These are phyloP conservation scores for Ciona savignyi DNA, from an alignment of 23 tunicate species.

Conservation along the genomic window DNA sequence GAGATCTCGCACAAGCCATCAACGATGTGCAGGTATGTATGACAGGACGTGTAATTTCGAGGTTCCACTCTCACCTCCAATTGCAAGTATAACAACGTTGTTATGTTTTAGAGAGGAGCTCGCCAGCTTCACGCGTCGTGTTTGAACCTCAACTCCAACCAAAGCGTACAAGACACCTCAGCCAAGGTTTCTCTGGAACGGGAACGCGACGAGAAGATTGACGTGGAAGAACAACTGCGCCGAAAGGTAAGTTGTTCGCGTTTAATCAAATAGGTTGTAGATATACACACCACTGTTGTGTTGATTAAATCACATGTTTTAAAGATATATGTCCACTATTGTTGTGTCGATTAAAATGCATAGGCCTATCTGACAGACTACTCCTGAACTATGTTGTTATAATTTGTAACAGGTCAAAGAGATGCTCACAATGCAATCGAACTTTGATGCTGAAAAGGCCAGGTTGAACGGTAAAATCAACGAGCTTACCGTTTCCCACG, in stretches of 20 bases:
- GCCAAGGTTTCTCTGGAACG: constrained; percentile 87
- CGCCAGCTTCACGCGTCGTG: constrained; percentile 95
- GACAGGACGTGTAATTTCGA: neutral
- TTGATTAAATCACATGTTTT: too few species aligned
- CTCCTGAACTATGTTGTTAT: neutral
- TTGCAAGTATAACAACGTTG: too few species aligned
- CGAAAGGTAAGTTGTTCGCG: constrained; percentile 46
- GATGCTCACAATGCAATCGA: constrained; percentile 86
- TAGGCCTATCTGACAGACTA: neutral
- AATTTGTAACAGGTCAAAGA: constrained; percentile 60
- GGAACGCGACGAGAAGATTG: constrained; percentile 67
- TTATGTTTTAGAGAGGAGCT: constrained; percentile 88
- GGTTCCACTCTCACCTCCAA: too few species aligned
- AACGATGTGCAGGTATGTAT: constrained; percentile 82
- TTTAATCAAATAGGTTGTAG: neutral
- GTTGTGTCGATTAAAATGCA: neutral
- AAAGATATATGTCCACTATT: neutral
- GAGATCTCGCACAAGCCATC: constrained; percentile 67
- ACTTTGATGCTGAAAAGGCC: constrained; percentile 76
- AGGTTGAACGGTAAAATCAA: constrained; percentile 69
- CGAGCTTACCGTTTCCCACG: constrained; percentile 76
- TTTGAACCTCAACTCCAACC: constrained; percentile 88
- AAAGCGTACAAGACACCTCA: constrained; percentile 87
- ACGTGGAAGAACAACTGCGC: constrained; percentile 91
- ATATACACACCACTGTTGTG: too few species aligned